Conservation (phyloP, 64 coral and sea anemone species). For the Anthopleura sola region DNA sequence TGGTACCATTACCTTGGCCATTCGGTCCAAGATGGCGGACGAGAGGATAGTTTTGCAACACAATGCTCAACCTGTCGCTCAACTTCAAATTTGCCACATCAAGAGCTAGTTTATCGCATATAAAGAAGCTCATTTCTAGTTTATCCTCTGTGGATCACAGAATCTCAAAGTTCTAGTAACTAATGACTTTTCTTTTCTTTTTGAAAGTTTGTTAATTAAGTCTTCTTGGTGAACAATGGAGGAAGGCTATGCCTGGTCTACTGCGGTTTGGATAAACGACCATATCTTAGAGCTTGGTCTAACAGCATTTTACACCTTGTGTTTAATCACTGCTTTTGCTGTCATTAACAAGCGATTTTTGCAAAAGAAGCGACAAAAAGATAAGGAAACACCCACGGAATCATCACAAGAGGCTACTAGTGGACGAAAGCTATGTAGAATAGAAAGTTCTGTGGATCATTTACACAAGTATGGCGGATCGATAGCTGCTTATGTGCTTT, state of each 20-base stretch:
- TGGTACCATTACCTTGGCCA: background rate
- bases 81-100: no score
- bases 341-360: slow-evolving; percentile 14
- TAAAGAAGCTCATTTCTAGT: no score
- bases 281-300: slow-evolving; percentile 36
- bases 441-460: slow-evolving; percentile 43
- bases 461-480: slow-evolving; percentile 50
- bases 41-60: no score
- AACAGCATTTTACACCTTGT: slow-evolving; percentile 33
- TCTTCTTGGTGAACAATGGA: background rate
- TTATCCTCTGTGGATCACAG: no score
- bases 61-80: no score
- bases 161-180: no score
- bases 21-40: no score
- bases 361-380: background rate
- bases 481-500: slow-evolving; percentile 30
- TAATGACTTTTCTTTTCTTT: background rate
- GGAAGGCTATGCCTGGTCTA: slow-evolving; percentile 14
- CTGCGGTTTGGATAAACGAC: slow-evolving; percentile 32
- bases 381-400: background rate
- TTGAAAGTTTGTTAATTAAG: background rate
- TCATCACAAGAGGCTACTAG: background rate
- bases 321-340: slow-evolving; percentile 33
- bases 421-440: background rate
- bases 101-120: no score